Evolutionary conservation across 2,888 invertebrate species (phyloP), one percentile per base, ranked within the genome.

Genomic region (Mactromeris polynyma): DNA sequence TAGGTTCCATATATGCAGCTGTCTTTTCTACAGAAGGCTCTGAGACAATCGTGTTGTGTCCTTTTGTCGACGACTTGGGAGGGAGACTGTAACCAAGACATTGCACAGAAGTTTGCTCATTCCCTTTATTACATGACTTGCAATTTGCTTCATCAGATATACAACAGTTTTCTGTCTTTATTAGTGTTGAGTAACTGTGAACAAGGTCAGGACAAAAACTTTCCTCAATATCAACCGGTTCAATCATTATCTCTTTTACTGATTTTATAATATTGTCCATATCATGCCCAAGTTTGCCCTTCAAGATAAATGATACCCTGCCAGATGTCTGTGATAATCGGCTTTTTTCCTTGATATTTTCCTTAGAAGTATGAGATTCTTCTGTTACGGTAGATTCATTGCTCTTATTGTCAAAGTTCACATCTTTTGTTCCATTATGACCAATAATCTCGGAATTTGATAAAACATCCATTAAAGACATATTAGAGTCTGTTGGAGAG

Each of bases 1-100:
- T 89, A 38, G 85, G 89, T 54, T 89, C 89, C 69, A 84, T 84
- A 31, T 86, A 86, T 46, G 31, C 31, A 11, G 26, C 42, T 21
- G 21, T 51, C 1, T 21, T 36, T 40, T 40, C 58, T 19, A 31
- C 51, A 80, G 17, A 7, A n/a, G 17, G 81, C 31, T 21, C 36
- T n/a, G 31, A 73, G 17, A 19, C 73, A 73, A 36, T 6, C 26
- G 77, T 9, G 7, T 77, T 33, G 0, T 77, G 69, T 33, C 31
- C 69, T 69, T 2, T 11, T 69, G 11, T 11, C n/a, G n/a, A n/a
- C 14, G 26, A 33, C n/a, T 69, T 26, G 11, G 17, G 9, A 69
- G n/a, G 31, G 11, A 1, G 17, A 42, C 14, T 40, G 26, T 21
- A 26, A 0, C 6, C 31, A 81, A 19, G 9, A 14, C n/a, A 17